These are phyloP conservation scores for Thysanoteuthis rhombus DNA, from an alignment of 2,888 invertebrate species.

Conservation along the genomic window DNA sequence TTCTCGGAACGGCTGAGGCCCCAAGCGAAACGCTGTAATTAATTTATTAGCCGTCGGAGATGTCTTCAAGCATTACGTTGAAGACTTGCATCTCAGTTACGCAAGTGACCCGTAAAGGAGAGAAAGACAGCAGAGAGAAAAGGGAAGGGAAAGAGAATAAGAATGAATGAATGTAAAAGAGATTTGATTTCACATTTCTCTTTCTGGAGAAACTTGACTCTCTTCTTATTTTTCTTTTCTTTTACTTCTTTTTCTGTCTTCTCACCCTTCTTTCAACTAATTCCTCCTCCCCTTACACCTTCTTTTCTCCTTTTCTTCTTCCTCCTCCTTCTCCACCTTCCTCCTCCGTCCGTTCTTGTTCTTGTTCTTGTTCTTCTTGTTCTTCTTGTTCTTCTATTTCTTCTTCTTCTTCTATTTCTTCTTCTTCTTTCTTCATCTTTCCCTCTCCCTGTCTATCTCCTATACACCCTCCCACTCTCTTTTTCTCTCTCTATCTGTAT, in stretches of 20 bases:
- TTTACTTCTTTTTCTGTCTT: neutral
- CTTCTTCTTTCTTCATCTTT: no score
- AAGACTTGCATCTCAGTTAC: neutral
- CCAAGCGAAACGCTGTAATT: neutral
- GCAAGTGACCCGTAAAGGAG: neutral
- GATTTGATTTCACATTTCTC: neutral
- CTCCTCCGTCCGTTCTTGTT: neutral
- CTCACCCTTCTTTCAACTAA: neutral
- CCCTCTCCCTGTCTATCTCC: no score
- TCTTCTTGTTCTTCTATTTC: neutral
- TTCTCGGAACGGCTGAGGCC: neutral
- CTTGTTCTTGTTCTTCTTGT: neutral
- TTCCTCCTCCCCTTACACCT: neutral
- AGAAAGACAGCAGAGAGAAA: neutral
- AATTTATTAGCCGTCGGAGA: neutral
- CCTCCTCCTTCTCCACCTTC: neutral
- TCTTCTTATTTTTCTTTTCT: neutral
- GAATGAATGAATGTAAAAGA: neutral
- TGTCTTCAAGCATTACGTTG: neutral
- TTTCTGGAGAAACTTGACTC: neutral
- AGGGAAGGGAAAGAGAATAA: neutral
- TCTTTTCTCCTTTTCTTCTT: neutral
- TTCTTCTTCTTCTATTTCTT: no score
- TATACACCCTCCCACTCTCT: neutral
- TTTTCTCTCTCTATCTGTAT: neutral